Conservation (phyloP, 1,140 invertebrate genomes). For the Pseudomyrmex concolor region DNA sequence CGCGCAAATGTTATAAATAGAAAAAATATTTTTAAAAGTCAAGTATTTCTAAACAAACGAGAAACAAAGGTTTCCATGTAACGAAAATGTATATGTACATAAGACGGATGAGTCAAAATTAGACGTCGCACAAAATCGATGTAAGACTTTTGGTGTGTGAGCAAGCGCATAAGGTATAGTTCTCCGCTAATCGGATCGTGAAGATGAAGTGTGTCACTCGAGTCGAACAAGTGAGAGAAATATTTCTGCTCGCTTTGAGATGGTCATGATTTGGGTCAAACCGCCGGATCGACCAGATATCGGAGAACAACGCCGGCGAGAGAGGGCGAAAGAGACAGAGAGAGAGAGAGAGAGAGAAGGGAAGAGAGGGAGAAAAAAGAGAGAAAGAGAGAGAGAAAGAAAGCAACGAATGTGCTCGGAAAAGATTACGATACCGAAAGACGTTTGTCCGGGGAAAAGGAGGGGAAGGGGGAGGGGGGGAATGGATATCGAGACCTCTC, state of each 20-base stretch:
- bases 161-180: neutral
- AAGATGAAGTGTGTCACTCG: slow-evolving; percentile 12
- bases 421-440: slow-evolving; percentile 71
- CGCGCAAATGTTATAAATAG: too few relatives aligned
- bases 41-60: too few relatives aligned
- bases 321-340: slow-evolving; percentile 31
- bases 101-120: too few relatives aligned
- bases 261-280: slow-evolving; percentile 55
- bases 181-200: neutral
- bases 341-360: slow-evolving; percentile 17
- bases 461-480: neutral
- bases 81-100: too few relatives aligned
- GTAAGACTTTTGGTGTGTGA: neutral
- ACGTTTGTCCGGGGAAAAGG: slow-evolving; percentile 58
- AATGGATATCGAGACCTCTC: slow-evolving; percentile 63
- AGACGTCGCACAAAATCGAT: neutral
- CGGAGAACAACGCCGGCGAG: slow-evolving; percentile 62
- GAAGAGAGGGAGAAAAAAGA: neutral
- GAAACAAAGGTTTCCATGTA: too few relatives aligned
- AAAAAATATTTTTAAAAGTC: too few relatives aligned
- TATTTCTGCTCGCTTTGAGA: slow-evolving; percentile 42
- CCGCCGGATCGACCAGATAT: slow-evolving; percentile 58
- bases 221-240: slow-evolving; percentile 14
- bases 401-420: slow-evolving; percentile 52
- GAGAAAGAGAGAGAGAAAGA: slow-evolving; percentile 13